These are phyloP conservation scores for Delichon dasypus DNA, from an alignment of 2,797 vertebrate genomes.

Conservation along the genomic window DNA sequence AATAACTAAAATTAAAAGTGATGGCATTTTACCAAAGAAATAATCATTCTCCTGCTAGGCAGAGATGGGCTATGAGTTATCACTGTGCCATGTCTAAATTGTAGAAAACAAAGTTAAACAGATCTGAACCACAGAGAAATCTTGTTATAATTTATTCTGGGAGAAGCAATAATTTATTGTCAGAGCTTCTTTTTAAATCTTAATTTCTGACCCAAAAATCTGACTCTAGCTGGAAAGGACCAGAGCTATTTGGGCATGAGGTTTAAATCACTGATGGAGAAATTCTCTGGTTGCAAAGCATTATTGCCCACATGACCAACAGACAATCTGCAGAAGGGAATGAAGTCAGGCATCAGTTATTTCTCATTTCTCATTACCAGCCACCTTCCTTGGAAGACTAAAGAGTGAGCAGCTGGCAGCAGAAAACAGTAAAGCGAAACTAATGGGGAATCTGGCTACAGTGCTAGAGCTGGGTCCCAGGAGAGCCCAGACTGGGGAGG, in stretches of 20 bases:
- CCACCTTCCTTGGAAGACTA: background rate
- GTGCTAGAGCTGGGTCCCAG: background rate
- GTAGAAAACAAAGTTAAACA: background rate
- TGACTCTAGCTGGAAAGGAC: background rate
- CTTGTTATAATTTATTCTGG: background rate
- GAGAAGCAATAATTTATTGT: background rate
- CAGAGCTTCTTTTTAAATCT: background rate
- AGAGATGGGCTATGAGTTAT: background rate
- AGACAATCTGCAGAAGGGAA: background rate
- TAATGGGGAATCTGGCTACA: background rate
- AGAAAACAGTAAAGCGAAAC: background rate
- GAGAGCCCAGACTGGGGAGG: background rate
- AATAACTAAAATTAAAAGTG: constrained; percentile 21
- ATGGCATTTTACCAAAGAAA: constrained; percentile 29
- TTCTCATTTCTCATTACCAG: background rate
- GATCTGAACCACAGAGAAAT: background rate
- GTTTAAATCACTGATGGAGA: background rate
- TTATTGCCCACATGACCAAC: background rate
- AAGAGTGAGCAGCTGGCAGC: background rate
- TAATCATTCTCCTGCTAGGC: background rate
- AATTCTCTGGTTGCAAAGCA: background rate
- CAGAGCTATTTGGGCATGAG: background rate
- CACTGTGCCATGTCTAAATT: background rate
- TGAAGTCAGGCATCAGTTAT: background rate
- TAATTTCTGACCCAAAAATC: background rate